Base-by-base conservation (phyloP, 2,888 invertebrate genomes). In the Lomographa bimaculata region DNA sequence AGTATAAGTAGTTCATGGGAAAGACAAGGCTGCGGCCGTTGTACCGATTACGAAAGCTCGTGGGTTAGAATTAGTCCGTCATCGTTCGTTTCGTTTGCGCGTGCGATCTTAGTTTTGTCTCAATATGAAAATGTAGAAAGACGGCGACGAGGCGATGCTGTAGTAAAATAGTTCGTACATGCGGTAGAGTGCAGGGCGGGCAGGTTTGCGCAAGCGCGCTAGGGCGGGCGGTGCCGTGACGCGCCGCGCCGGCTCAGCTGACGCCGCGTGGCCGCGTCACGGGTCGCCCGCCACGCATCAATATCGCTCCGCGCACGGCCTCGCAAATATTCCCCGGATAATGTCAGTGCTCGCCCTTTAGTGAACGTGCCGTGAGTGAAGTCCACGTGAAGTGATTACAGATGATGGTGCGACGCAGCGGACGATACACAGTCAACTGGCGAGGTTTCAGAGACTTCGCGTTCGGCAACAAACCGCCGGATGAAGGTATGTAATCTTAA, bases 371-470 rank as follows among this genome's bases (percentile, higher is more conserved):
- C 54, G 53, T 41, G 51, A 54, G 56, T 58, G 25, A 40, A 28
- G 18, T 28, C 16, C 21, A 3, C 10, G 14, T 24, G n/a, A 6
- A 38, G 32, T 44, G 48, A 55, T 40, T 62, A 56, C 60, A 69
- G 55, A 90, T 89, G 89, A 89, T 90, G 78, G 89, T 85, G 58
- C 73, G 89, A 69, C 83, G 89, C 57, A 85, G 87, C 70, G 90
- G 90, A 54, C 82, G 90, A 19, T 90, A 89, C 67, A 87, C 87
- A 45, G 89, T 89, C 57, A 89, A 87, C 70, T 87, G 87, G 84
- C 77, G 89, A 57, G 89, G 90, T 32, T 87, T 89, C 70, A 79
- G 75, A 61, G 90, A 90, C 54, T 84, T 83, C 57, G 67, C 83
- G 24, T 72, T 84, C 53, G 83, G 83, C 28, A 86, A 76, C 69